Evolutionary conservation across 2,797 vertebrate species (phyloP), one percentile per base, ranked within the genome.

Genomic region (Gymnoscopelus braueri): DNA sequence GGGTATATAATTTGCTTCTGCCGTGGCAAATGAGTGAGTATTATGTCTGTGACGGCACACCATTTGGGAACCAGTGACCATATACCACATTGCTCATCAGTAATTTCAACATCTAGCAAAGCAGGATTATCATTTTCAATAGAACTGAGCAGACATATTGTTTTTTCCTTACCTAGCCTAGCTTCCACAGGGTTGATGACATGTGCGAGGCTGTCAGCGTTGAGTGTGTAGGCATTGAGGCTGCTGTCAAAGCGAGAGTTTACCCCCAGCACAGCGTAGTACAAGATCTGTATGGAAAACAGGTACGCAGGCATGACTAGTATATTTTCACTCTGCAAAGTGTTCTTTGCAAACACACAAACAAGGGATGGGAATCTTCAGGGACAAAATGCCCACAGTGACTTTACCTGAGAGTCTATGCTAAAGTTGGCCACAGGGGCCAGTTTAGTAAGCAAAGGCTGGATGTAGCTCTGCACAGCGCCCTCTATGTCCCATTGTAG

Each of bases 101-200:
- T 35, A 1, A 35, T 35, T 35, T 35, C 32, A 35, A 35, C 32
- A 35, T 35, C 32, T 35, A 35, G 32, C 32, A 35, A 35, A 35
- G 4, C 32, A 29, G 29, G 29, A 29, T 4, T 3, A 29, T 29
- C 29, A 35, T 35, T 4, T 35, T 35, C 32, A 1, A 4, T 35
- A 35, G 1, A 35, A 35, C 32, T 35, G 32, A 3, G 32, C 32
- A 35, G 32, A 3, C 3, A 8, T 51, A 4, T 51, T 9, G 3
- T 51, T 48, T 56, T 19, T 55, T 2, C 56, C 93, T 94, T 88
- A 98, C 98, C 97, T 51, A 99, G 93, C 72, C 97, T 90, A 32
- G 98, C 96, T 84, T 99, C 98, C 87, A 99, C 97, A 0, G 97
- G 97, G 88, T 99, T 99, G 89, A 99, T 99, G 82, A 99, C 97